Evolutionary conservation across 2,113 vertebrate genomes (phyloP), one percentile per base, ranked within the genome.

Genomic region (Bucco capensis): DNA sequence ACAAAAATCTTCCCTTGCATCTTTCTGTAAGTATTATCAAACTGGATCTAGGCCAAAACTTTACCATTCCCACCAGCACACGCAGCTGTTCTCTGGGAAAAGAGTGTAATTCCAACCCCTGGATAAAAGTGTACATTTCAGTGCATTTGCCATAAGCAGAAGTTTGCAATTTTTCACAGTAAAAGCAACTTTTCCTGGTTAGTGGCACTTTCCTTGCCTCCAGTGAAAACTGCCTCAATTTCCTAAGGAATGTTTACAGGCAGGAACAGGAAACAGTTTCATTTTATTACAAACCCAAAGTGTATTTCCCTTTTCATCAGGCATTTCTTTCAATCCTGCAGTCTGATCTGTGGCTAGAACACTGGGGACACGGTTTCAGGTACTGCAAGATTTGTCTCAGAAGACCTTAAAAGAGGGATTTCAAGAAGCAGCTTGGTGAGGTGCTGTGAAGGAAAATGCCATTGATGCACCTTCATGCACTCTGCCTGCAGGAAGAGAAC

Each of bases 91-190:
- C 77, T 62, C 83, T 8, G 24, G 72, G 65, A 78, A 75, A 31
- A 92, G 83, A 19, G 57, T 96, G 94, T 94, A 96, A 96, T 96
- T 96, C 92, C 90, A 96, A 6, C 57, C 88, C 69, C 77, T 88
- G 96, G 54, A 90, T 90, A 72, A 84, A 94, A 93, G 93, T 79
- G 61, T 93, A 54, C 73, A 79, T 95, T 95, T 86, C 92, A 90
- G 40, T 57, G 73, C 83, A 61, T 94, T 93, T 86, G 22, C 65
- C 49, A 28, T 75, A 44, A 86, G 80, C 57, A 95, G 57, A 88
- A 61, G 50, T 73, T 86, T 69, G 69, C 46, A 6, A 5, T 78
- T 90, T 94, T 94, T 78, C 88, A 81, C 90, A 90, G 62, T 19
- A 86, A 61, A 79, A 84, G 53, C 46, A 84, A 42, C 83, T 82